Evolutionary conservation across 2,113 vertebrate genomes (phyloP), one percentile per base, ranked within the genome.

Genomic region (Bothrops jararaca): DNA sequence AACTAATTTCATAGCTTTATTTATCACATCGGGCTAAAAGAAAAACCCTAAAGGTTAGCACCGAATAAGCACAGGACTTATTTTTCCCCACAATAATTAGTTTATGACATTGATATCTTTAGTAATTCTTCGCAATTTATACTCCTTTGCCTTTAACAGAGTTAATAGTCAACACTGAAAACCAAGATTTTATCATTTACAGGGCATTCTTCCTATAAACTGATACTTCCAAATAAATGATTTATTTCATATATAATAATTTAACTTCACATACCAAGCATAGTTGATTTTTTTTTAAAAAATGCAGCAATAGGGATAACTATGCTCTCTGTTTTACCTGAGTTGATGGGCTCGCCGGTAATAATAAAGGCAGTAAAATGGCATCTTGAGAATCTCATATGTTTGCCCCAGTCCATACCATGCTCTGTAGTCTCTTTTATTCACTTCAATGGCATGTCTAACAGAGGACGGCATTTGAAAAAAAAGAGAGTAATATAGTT

Each of bases 311-410:
- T 3, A 90, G 56, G 86, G 8, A 58, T 0, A 0, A 29, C 11
- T 90, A 85, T 0, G 0, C 20, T 89, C 88, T 42, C 26, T 93
- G 94, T 86, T 95, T 90, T 97, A 99, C 99, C 99, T 98, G 95
- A 99, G 98, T 94, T 99, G 99, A 95, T 99, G 99, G 93, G 99
- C 99, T 91, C 99, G 98, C 89, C 99, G 97, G 60, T 99, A 99
- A 95, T 99, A 99, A 97, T 99, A 99, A 87, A 99, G 98, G 91
- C 99, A 99, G 95, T 99, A 99, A 98, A 99, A 99, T 0, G 99
- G 99, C 99, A 99, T 99, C 96, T 99, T 99, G 91, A 99, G 99
- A 97, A 99, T 99, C 97, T 99, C 99, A 50, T 99, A 99, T 3
- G 99, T 99, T 97, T 99, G 99, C 34, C 99, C 99, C 89, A 99